phyloP scores from a whole-genome alignment of 2,113 vertebrate species.

The Acanthisitta chloris region DNA sequence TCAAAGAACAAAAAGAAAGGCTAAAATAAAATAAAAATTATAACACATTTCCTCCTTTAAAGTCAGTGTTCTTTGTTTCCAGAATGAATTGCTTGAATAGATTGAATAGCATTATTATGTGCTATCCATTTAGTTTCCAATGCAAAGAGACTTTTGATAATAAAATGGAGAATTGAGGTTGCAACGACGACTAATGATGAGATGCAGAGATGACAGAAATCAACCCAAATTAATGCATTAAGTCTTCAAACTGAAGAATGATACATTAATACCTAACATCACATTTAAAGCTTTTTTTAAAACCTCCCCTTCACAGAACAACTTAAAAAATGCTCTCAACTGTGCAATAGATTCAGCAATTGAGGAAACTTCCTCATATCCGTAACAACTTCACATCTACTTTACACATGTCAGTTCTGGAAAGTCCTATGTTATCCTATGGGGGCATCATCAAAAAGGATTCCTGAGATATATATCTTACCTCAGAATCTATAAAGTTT shows the following conservation, averaged over 20 bases:
- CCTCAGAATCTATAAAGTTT: background rate
- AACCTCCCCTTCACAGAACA: background rate
- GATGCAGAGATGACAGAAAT: conserved; percentile 12
- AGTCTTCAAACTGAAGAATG: background rate
- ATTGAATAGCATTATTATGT: conserved; percentile 3
- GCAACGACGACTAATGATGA: background rate
- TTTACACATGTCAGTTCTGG: background rate
- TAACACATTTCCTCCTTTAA: background rate
- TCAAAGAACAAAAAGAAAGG: background rate
- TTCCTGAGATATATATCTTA: background rate
- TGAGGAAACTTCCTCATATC: background rate
- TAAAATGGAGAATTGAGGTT: background rate
- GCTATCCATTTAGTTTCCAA: background rate
- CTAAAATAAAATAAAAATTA: background rate
- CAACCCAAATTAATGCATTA: conserved; percentile 1
- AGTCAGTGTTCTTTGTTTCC: conserved; percentile 15
- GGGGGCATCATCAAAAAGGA: background rate
- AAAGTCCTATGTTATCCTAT: background rate
- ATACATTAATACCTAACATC: background rate
- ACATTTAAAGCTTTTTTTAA: background rate
- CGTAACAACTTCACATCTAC: background rate
- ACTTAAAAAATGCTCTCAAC: background rate
- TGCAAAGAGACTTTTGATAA: conserved; percentile 10
- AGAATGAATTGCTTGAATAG: conserved; percentile 34
- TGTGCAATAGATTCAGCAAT: background rate